phyloP scores from a whole-genome alignment of 1,140 invertebrate species.

The Arctopsyche grandis region DNA sequence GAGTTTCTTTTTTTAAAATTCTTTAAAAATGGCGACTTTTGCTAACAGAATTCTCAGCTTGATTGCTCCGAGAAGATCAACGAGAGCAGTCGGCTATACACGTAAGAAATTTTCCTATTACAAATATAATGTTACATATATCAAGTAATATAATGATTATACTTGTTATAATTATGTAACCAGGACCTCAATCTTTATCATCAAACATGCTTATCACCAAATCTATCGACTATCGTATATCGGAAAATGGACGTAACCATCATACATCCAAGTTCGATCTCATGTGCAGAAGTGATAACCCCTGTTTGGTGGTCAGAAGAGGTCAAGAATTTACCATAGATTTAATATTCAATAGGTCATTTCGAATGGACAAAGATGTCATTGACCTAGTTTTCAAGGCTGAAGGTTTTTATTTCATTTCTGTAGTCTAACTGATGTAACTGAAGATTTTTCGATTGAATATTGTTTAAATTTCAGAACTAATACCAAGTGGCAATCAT shows the following conservation, averaged over 20 bases:
- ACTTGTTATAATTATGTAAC: too few species aligned
- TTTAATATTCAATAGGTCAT: constrained; percentile 78
- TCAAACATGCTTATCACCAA: too few species aligned
- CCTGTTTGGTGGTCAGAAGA: constrained; percentile 80
- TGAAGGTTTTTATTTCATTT: constrained; percentile 66
- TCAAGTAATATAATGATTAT: too few species aligned
- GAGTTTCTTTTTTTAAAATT: too few species aligned
- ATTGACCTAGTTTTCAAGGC: constrained; percentile 88
- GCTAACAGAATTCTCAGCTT: too few species aligned
- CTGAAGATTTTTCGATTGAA: not conserved
- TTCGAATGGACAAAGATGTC: constrained; percentile 77
- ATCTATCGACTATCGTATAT: constrained; percentile 73
- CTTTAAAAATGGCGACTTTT: too few species aligned
- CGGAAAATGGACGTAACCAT: constrained; percentile 80
- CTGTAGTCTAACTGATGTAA: not conserved
- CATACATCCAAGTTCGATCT: constrained; percentile 80
- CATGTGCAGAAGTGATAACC: constrained; percentile 70
- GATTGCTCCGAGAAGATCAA: too few species aligned
- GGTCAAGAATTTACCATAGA: constrained; percentile 84
- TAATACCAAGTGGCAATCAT: constrained; percentile 80
- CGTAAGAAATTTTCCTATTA: too few species aligned
- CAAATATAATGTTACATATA: too few species aligned
- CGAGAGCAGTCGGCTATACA: too few species aligned
- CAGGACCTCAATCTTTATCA: too few species aligned
- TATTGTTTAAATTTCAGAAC: constrained; percentile 66